These are phyloP conservation scores for Aythya baeri DNA, from an alignment of 2,113 vertebrate genomes.

Conservation along the genomic window DNA sequence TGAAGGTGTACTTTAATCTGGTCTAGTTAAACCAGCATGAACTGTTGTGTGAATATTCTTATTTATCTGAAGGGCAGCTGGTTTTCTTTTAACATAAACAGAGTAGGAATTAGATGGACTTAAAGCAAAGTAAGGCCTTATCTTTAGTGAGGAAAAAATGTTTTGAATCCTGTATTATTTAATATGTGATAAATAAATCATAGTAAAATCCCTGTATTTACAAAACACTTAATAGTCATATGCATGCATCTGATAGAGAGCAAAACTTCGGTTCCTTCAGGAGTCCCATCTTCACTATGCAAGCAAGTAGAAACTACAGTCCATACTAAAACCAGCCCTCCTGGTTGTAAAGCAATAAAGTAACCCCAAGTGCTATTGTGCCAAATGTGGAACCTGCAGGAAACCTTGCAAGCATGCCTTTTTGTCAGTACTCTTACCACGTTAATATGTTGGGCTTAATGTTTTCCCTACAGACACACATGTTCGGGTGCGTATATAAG, in stretches of 20 bases:
- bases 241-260: not conserved
- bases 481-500: not conserved
- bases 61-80: not conserved
- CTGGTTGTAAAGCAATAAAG: not conserved
- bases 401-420: fast-evolving
- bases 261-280: not conserved
- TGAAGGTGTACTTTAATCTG: not conserved
- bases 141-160: not conserved
- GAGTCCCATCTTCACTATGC: not conserved
- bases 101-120: not conserved
- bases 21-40: not conserved
- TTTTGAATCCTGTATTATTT: not conserved
- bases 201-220: not conserved
- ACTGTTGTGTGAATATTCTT: not conserved
- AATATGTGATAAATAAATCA: not conserved
- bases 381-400: not conserved
- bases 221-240: not conserved
- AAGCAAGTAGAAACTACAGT: not conserved
- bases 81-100: not conserved
- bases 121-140: not conserved
- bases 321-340: fast-evolving
- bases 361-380: not conserved
- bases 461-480: not conserved
- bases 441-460: not conserved
- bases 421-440: not conserved